Evolutionary conservation across 2,113 vertebrate species (phyloP), one percentile per base, ranked within the genome.

Genomic region (Apus apus): DNA sequence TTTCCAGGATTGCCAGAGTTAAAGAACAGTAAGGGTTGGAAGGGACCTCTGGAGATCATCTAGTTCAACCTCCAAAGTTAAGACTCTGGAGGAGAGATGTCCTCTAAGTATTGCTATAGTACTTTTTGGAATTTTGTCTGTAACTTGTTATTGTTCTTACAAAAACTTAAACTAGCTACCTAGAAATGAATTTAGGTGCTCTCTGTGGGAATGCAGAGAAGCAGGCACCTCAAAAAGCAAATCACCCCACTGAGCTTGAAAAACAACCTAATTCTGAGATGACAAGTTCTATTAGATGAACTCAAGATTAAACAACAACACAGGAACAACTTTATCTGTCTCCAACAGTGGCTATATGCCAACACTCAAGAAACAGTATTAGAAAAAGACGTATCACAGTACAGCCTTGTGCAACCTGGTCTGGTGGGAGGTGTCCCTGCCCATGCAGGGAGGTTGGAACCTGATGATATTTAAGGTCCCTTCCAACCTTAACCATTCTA

Each of bases 361-460:
- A 72, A 1, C 32, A 20, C 22, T 75, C 29, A 72, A 56, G 13
- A 11, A 62, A 46, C 1, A 65, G 36, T 7, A 77, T 30, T 66
- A 74, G 36, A 61, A 65, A 58, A n/a, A 85, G 19, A 60, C 8
- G n/a, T 1, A 12, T 0, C 0, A 0, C 40, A 43, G 40, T 43
- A 43, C 40, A 43, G 40, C 40, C 40, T 43, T 43, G 40, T 43
- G 40, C 40, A 43, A 43, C 40, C 40, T 43, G 40, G 40, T 43
- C 40, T 43, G 14, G 40, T 43, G 40, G 40, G 40, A 43, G 40
- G 14, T 43, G 40, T 43, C 13, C 40, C 40, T 43, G 40, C 40
- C 40, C 14, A 14, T 43, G 40, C 40, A 43, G 40, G 40, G 40
- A 43, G 40, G 9, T 43, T 43, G 40, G 14, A 43, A 43, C 12